Base-by-base conservation (phyloP, 2,888 invertebrate species). In the Cerastis rubricosa region DNA sequence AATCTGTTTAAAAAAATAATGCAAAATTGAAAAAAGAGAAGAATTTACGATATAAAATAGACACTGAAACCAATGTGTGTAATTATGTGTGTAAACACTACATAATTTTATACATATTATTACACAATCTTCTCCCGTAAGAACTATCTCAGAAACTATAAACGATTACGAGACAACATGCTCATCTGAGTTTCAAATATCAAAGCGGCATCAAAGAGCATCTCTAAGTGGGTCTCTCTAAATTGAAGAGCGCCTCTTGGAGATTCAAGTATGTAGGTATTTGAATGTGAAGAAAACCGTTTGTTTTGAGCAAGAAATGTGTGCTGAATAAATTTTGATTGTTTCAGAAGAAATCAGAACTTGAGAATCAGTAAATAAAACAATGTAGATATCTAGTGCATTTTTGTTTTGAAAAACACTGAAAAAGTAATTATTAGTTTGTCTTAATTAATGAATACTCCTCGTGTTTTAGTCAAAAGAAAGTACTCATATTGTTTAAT, bases 161-260 rank as follows among this genome's bases (percentile, higher is more conserved):
- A 84, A 75, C 81, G 78, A 84, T 86, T 83, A 80, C 76, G 68
- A 81, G 71, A 83, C 71, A 70, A 51, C 81, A 75, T 35, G 69
- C 49, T 81, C 19, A 66, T 65, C 68, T 54, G 73, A n/a, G 86
- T 88, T 89, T 92, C 88, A 87, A 88, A 89, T 92, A 90, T 92
- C 92, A 92, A 92, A 92, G 91, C 69, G 71, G 73, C 83, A 57
- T 80, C 81, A 84, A 81, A 81, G 84, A 73, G 43, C 74, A 81
- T 43, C 59, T 70, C 40, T 14, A 68, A 81, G 74, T 64, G 66
- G 54, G 59, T 57, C 59, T 59, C 2, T 57, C 57, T 84, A n/a
- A 69, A 69, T 83, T 83, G 72, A 78, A 47, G 65, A 64, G 59
- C 51, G 1, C 35, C 43, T 70, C 66, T 78, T 47, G 47, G 40